Evolutionary conservation across 1,140 invertebrate species (phyloP).

Genomic region (Platyscapa corneri): DNA sequence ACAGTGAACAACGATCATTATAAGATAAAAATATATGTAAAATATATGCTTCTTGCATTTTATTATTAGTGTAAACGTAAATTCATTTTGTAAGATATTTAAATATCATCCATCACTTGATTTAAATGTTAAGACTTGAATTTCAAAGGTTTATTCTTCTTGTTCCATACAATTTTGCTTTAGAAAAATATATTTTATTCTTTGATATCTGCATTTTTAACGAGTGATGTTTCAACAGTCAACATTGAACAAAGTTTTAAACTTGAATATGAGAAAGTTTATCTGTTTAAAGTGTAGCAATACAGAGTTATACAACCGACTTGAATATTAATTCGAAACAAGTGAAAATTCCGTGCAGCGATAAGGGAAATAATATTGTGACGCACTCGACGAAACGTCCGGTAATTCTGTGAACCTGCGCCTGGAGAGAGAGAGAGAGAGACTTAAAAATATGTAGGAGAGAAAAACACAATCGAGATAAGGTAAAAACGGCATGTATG

Average conservation of each 20-base stretch:
- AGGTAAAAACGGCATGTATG: slow-evolving; percentile 22
- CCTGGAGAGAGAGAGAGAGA: neutral
- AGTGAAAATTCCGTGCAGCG: slow-evolving; percentile 20
- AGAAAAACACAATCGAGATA: slow-evolving; percentile 38
- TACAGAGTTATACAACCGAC: neutral
- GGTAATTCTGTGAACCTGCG: slow-evolving; percentile 8
- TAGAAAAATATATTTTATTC: neutral
- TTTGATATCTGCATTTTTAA: neutral
- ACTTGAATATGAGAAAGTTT: neutral
- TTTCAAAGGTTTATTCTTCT: too few relatives aligned
- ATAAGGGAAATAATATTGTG: slow-evolving; percentile 28
- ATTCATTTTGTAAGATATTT: too few relatives aligned
- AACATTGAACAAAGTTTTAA: neutral
- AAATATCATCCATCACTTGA: too few relatives aligned
- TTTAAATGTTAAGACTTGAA: too few relatives aligned
- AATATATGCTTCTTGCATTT: too few relatives aligned
- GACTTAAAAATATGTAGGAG: slow-evolving; percentile 15
- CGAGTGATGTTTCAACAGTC: neutral
- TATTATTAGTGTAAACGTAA: too few relatives aligned
- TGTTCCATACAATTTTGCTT: too few relatives aligned
- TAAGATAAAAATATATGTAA: too few relatives aligned
- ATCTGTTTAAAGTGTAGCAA: neutral
- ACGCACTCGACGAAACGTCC: slow-evolving; percentile 24
- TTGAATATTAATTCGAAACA: slow-evolving; percentile 13
- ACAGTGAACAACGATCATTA: too few relatives aligned